Conservation (phyloP, 2,888 invertebrate species). For the Parascotia fuliginaria region DNA sequence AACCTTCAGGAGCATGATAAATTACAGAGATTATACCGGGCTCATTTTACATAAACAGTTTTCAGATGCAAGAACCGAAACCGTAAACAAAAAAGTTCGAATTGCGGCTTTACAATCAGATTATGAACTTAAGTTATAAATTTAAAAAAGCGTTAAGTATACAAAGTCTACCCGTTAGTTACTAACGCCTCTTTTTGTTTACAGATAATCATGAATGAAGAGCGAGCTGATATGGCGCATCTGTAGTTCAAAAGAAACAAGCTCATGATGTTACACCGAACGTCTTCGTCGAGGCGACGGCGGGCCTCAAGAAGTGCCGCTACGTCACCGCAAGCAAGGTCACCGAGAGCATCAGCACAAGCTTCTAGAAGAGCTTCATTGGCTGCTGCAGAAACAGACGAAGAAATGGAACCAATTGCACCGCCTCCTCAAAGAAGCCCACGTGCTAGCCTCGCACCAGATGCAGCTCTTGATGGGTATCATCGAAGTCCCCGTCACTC, state of each 20-base stretch:
- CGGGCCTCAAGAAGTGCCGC: slow-evolving; percentile 89
- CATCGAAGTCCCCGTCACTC: slow-evolving; percentile 86
- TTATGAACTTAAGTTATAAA: slow-evolving; percentile 49
- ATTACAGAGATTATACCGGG: slow-evolving; percentile 26
- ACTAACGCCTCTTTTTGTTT: slow-evolving; percentile 34
- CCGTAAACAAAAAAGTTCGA: slow-evolving; percentile 57
- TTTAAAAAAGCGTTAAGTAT: slow-evolving; percentile 38
- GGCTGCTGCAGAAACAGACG: slow-evolving; percentile 87
- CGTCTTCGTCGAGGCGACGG: slow-evolving; percentile 88
- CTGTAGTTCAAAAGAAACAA: slow-evolving; percentile 5
- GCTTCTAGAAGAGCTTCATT: slow-evolving; percentile 85
- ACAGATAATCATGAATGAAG: slow-evolving; percentile 40
- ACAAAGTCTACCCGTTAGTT: slow-evolving; percentile 15
- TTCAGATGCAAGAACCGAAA: slow-evolving; percentile 49
- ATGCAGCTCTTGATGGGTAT: slow-evolving; percentile 78
- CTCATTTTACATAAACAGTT: slow-evolving; percentile 30
- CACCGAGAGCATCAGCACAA: slow-evolving; percentile 78
- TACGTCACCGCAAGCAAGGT: slow-evolving; percentile 86
- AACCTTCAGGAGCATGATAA: slow-evolving; percentile 17
- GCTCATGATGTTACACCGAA: slow-evolving; percentile 87
- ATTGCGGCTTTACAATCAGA: slow-evolving; percentile 50
- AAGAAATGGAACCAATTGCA: slow-evolving; percentile 74
- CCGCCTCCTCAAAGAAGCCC: slow-evolving; percentile 81
- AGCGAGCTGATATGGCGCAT: slow-evolving; percentile 7
- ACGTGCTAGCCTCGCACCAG: slow-evolving; percentile 86